A percentile compares a stretch with the other conserved stretches of the same genome.
Conservation (phyloP, 2,113 vertebrate species). For the Ciconia maguari region DNA sequence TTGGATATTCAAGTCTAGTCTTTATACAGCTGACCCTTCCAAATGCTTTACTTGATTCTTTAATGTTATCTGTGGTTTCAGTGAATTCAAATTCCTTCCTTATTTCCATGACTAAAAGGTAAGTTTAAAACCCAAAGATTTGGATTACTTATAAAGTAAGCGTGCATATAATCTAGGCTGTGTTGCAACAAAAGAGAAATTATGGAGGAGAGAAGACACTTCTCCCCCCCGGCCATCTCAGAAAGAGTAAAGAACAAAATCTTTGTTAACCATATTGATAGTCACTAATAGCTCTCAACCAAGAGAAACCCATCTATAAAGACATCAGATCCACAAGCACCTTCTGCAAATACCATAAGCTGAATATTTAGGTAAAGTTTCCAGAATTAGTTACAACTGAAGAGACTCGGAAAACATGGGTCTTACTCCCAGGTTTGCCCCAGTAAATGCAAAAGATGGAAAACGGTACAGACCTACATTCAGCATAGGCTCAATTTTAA, state of each 20-base stretch:
- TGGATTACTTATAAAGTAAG: neutral
- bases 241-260: neutral
- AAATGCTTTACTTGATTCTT: neutral
- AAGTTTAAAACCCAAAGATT: neutral
- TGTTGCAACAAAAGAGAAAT: neutral
- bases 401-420: neutral
- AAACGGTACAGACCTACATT: neutral
- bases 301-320: neutral
- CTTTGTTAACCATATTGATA: neutral
- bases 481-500: neutral
- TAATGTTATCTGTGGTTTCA: neutral
- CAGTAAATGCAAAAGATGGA: neutral
- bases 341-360: neutral
- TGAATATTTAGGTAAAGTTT: neutral
- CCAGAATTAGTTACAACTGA: neutral
- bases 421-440: neutral
- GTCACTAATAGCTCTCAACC: neutral
- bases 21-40: neutral
- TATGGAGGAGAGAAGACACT: neutral
- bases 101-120: neutral
- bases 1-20: neutral
- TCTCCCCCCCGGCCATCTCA: neutral
- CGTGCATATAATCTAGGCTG: rapidly evolving
- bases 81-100: neutral
- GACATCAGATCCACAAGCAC: neutral